These are phyloP conservation scores for Oenanthe oenanthe DNA, from an alignment of 2,113 vertebrate species.

Conservation along the genomic window DNA sequence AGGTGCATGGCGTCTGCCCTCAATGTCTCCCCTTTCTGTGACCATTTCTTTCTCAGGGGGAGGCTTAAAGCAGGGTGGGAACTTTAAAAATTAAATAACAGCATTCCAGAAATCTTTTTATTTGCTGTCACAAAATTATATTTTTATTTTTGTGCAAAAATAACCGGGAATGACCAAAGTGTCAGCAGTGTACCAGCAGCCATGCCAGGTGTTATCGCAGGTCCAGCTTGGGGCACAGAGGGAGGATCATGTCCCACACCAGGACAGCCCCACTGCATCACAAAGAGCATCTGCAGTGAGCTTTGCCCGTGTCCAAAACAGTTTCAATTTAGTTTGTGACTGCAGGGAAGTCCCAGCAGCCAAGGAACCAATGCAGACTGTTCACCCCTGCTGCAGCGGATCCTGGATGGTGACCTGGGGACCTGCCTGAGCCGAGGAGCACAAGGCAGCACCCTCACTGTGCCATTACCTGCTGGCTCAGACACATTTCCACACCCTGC, in stretches of 20 bases:
- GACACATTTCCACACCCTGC: neutral
- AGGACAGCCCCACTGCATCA: rapidly evolving
- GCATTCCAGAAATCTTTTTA: neutral
- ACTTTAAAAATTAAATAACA: neutral
- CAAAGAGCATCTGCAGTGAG: neutral
- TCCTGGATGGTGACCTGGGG: neutral
- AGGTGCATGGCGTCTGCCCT: neutral
- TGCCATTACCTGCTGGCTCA: neutral
- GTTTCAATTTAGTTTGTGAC: neutral
- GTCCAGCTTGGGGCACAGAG: neutral
- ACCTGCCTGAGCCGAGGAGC: neutral
- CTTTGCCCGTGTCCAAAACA: neutral
- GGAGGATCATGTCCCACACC: rapidly evolving
- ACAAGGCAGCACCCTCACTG: neutral
- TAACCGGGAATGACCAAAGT: neutral
- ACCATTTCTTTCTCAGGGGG: neutral
- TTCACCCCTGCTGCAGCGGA: neutral
- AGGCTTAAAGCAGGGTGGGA: neutral
- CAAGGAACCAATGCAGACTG: neutral
- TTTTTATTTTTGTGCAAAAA: neutral
- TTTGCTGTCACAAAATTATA: neutral
- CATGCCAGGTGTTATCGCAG: neutral
- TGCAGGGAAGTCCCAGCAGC: neutral
- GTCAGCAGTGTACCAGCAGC: neutral
- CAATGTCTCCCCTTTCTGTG: neutral